Conservation (phyloP, 2,113 vertebrate species). For the Aspiorhynchus laticeps region DNA sequence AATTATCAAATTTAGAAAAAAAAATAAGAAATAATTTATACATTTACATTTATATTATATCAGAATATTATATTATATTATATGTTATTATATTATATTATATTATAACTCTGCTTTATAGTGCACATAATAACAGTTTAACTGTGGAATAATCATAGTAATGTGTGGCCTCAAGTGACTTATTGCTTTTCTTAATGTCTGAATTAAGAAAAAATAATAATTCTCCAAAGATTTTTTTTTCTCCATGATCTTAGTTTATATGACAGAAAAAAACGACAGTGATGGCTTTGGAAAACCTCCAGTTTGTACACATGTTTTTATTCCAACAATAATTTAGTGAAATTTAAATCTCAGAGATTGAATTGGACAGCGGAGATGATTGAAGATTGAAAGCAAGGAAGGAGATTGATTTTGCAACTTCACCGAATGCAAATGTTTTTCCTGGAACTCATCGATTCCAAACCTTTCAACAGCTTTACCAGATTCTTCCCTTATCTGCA, state of each 20-base stretch:
- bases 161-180: background rate
- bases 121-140: too few species aligned
- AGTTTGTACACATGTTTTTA: constrained; percentile 15
- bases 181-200: constrained; percentile 1
- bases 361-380: constrained; percentile 5
- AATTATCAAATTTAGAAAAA: too few species aligned
- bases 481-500: constrained; percentile 39
- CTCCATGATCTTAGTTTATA: background rate
- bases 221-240: background rate
- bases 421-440: constrained; percentile 25
- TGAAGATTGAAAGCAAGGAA: constrained; percentile 3
- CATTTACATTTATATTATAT: too few species aligned
- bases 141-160: background rate
- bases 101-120: too few species aligned
- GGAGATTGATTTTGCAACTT: constrained; percentile 19
- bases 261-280: background rate
- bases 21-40: too few species aligned
- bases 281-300: background rate
- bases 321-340: background rate
- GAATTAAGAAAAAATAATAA: background rate
- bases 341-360: constrained; percentile 12
- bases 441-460: constrained; percentile 48
- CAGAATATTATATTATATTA: too few species aligned
- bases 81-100: too few species aligned
- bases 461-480: constrained; percentile 24